Base-by-base conservation (phyloP, 1,140 invertebrate genomes). In the Coelopa frigida region DNA sequence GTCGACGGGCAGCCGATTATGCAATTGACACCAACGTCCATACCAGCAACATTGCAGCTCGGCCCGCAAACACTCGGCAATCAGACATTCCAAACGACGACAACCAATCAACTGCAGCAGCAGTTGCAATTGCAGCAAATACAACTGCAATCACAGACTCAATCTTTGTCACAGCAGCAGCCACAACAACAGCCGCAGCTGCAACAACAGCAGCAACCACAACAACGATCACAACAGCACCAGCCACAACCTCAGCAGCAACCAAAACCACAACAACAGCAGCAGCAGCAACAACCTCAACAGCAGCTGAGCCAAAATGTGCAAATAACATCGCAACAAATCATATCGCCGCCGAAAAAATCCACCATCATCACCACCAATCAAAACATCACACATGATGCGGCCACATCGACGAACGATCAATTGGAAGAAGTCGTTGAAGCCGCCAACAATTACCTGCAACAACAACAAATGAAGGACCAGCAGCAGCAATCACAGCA, bases 1-100 rank as follows among this genome's bases (percentile, higher is more conserved):
- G 60, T 61, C 2, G 62, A 66, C 37, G 62, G 63, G 2, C 62
- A 66, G 44, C 62, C 58, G 6, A 61, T 66, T 3, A 58, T 66
- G 53, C 62, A 66, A 23, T 31, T 66, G 40, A 59, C 62, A 4
- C 57, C 62, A n/a, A 62, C 62, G 3, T 62, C 60, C 5, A 61
- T 66, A 48, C 62, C 62, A 40, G 63, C 62, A 33, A 61, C 62
- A 8, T 38, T 66, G 29, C 61, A 67, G 29, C 42, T 66, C 17
- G 61, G 53, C 8, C 56, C 61, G 5, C 61, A 64, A 23, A 52
- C 49, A 1, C 23, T 57, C 14, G 41, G 48, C n/a, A 56, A 46
- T 42, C n/a, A 44, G 7, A 20, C 29, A 5, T 61, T 54, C 14
- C 55, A 56, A 36, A 5, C 46, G 14, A 17, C 37, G 17, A 48